A percentile compares a stretch with the other conserved stretches of the same genome.
phyloP scores from a whole-genome alignment of 2,888 invertebrate species.

The Esperia sulphurella region DNA sequence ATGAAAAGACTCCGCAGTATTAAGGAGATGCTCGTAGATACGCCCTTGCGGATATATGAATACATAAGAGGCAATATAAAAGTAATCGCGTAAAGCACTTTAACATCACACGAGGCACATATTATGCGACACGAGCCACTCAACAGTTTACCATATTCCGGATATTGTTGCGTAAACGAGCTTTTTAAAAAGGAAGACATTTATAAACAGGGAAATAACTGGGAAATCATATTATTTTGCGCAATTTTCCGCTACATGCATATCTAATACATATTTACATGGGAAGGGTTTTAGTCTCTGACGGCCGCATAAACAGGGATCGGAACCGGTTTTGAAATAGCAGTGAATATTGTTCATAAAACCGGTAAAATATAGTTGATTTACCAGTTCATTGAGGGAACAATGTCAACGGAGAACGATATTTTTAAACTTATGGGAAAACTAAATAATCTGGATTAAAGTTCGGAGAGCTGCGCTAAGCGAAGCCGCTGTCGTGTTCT shows the following conservation, averaged over 20 bases:
- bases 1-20: not conserved
- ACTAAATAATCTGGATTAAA: no score
- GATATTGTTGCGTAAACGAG: conserved; percentile 29
- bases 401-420: no score
- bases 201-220: conserved; percentile 10
- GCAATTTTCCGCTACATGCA: conserved; percentile 10
- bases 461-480: no score
- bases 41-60: not conserved
- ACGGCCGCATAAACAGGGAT: not conserved
- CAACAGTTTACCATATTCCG: conserved; percentile 17
- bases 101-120: conserved; percentile 11
- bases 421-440: no score
- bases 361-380: no score
- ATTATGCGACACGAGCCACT: conserved; percentile 14
- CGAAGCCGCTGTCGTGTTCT: no score
- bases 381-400: no score
- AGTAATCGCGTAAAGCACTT: conserved; percentile 20
- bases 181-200: conserved; percentile 20
- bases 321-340: no score
- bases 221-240: conserved; percentile 11
- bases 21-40: not conserved
- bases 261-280: conserved; percentile 10
- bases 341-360: no score
- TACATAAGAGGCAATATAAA: conserved; percentile 10
- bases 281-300: not conserved